Conservation (phyloP, 2,113 vertebrate genomes). For the Zosterops lateralis region DNA sequence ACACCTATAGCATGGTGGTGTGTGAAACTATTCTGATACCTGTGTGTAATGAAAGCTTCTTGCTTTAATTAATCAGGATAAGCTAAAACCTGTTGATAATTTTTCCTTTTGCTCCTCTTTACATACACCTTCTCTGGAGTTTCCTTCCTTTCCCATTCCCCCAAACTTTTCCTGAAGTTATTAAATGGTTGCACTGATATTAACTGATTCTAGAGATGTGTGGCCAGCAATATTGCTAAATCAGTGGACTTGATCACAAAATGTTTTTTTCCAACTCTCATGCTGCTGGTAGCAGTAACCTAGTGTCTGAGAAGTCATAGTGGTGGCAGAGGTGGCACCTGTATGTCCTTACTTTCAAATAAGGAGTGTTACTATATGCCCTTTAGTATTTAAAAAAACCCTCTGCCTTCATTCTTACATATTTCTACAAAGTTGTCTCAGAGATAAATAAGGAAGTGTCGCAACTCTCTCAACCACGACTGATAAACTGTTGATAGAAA, state of each 20-base stretch:
- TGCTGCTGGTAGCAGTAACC: neutral
- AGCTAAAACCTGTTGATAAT: neutral
- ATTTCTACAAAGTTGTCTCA: constrained; percentile 5
- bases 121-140: neutral
- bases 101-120: neutral
- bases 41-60: neutral
- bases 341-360: neutral
- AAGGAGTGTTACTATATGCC: neutral
- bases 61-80: neutral
- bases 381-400: neutral
- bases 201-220: neutral
- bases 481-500: constrained; percentile 70
- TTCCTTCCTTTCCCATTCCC: neutral
- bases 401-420: constrained; percentile 6
- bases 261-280: neutral
- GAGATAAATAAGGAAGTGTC: constrained; percentile 51
- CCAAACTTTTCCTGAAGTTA: neutral
- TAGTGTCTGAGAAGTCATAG: neutral
- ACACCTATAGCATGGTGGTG: neutral
- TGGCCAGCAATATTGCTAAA: neutral
- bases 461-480: constrained; percentile 61
- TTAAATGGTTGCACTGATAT: neutral
- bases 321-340: neutral
- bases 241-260: neutral
- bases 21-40: neutral